Conservation (phyloP, 2,113 vertebrate genomes). For the Bagarius yarrelli region DNA sequence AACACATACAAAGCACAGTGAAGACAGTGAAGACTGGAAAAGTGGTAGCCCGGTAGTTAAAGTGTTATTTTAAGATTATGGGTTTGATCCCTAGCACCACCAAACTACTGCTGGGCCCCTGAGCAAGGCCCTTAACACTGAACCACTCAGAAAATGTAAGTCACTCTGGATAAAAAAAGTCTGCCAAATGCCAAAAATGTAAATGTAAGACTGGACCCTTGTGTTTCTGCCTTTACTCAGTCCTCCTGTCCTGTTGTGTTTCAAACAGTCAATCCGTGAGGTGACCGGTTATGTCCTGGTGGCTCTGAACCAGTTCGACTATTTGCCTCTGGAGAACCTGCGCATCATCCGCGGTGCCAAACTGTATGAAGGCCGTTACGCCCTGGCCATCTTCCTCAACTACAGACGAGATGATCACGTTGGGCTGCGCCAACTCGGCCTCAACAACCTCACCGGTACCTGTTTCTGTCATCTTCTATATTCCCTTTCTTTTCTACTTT, state of each 20-base stretch:
- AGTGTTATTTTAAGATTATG: too few relatives aligned
- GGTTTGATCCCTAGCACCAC: too few relatives aligned
- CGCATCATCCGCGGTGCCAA: constrained; percentile 93
- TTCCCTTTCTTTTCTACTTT: background rate
- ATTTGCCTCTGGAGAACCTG: constrained; percentile 93
- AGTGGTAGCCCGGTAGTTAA: too few relatives aligned
- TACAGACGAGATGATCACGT: constrained; percentile 90
- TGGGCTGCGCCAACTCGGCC: constrained; percentile 88
- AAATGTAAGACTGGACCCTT: too few relatives aligned
- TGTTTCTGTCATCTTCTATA: background rate
- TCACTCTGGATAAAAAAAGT: too few relatives aligned
- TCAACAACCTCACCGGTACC: constrained; percentile 91
- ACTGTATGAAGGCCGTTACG: constrained; percentile 90
- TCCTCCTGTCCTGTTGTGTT: too few relatives aligned
- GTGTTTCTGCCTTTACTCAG: too few relatives aligned
- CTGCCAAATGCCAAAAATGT: too few relatives aligned
- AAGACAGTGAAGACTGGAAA: too few relatives aligned
- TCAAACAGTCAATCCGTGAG: constrained; percentile 86
- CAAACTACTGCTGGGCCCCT: too few relatives aligned
- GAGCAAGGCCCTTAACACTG: background rate
- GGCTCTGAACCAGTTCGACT: constrained; percentile 96
- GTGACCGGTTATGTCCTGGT: constrained; percentile 96
- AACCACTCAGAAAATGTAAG: too few relatives aligned
- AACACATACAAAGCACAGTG: background rate
- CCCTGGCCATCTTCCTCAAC: constrained; percentile 93